Percentiles rank a stretch among this genome's conserved stretches.
phyloP scores from a whole-genome alignment of 2,888 invertebrate species.

The Ectemnius continuus region DNA sequence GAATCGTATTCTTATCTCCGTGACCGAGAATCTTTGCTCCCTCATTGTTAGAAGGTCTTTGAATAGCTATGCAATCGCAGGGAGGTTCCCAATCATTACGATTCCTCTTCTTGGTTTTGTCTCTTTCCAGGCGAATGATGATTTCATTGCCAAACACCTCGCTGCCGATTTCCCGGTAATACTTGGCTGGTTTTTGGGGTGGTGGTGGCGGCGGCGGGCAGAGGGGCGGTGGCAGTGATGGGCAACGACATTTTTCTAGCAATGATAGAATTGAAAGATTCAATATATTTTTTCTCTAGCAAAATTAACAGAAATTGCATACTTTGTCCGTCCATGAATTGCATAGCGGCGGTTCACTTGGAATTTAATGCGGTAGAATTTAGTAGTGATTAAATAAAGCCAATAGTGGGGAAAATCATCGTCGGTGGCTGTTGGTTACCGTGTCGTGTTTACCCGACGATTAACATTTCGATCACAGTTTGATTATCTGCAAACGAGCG shows the following conservation, averaged over 20 bases:
- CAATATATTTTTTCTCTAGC: no score
- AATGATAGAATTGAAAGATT: not conserved
- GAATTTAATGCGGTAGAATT: not conserved
- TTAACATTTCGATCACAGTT: no score
- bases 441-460: no score
- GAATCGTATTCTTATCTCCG: constrained; percentile 68
- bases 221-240: constrained; percentile 6
- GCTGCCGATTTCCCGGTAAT: constrained; percentile 84
- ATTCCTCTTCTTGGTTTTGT: constrained; percentile 76
- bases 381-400: not conserved
- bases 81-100: constrained; percentile 69
- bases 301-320: no score
- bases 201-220: constrained; percentile 24
- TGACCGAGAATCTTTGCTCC: constrained; percentile 70
- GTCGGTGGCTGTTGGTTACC: not conserved
- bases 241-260: not conserved
- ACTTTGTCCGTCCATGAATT: not conserved
- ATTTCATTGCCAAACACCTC: constrained; percentile 84
- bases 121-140: constrained; percentile 83
- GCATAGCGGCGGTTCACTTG: not conserved
- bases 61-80: constrained; percentile 72
- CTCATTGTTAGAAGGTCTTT: constrained; percentile 63
- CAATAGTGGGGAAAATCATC: not conserved
- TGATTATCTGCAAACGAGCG: no score
- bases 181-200: constrained; percentile 60